These are phyloP conservation scores for Branchinecta sandiegonensis DNA, from an alignment of 2,888 invertebrate species.

Conservation along the genomic window DNA sequence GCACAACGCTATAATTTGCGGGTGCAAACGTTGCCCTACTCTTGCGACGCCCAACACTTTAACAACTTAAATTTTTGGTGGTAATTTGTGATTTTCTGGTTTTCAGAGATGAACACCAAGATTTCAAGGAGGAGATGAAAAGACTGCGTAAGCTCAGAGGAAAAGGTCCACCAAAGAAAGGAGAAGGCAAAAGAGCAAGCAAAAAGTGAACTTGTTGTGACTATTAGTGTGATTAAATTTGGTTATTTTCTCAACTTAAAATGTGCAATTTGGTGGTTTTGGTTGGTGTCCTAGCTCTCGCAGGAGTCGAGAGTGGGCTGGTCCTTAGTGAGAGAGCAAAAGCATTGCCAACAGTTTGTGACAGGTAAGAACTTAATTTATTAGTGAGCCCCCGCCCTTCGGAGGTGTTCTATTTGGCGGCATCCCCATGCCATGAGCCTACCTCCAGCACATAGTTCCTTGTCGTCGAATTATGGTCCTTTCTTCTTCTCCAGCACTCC, in stretches of 20 bases:
- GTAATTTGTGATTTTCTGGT: slow-evolving; percentile 22
- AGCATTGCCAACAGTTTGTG: slow-evolving; percentile 9
- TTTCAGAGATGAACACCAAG: slow-evolving; percentile 60
- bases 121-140: slow-evolving; percentile 74
- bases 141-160: slow-evolving; percentile 59
- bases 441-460: too few relatives aligned
- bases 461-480: too few relatives aligned
- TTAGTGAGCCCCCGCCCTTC: too few relatives aligned
- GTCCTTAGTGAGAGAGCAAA: slow-evolving; percentile 11
- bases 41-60: not conserved
- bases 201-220: slow-evolving; percentile 26
- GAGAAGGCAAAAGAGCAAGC: slow-evolving; percentile 29
- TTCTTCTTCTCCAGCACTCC: too few relatives aligned
- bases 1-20: not conserved
- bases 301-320: not conserved
- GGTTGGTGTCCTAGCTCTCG: not conserved
- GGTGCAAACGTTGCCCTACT: not conserved
- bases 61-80: slow-evolving; percentile 23
- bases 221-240: not conserved
- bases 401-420: too few relatives aligned
- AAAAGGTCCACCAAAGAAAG: slow-evolving; percentile 45
- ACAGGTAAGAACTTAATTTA: not conserved
- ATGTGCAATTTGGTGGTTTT: slow-evolving; percentile 13
- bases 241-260: slow-evolving; percentile 1
- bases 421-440: too few relatives aligned